These are phyloP conservation scores for Matsumyia berberina DNA, from an alignment of 2,888 invertebrate genomes.

Conservation along the genomic window DNA sequence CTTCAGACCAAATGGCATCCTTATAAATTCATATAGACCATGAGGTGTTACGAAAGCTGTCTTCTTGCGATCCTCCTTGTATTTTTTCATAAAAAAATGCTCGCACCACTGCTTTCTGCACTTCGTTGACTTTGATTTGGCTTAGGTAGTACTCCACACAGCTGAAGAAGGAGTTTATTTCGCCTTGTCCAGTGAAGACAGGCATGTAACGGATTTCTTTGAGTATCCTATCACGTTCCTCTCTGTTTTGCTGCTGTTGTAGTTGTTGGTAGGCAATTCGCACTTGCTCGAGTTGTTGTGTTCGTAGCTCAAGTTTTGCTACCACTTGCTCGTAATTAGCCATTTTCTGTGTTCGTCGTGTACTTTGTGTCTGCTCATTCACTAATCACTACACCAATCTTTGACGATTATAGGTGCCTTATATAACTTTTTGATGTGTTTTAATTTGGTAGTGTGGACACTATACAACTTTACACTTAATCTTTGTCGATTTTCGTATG, in stretches of 20 bases:
- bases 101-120: too few species aligned
- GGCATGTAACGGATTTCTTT: slow-evolving; percentile 18
- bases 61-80: not conserved
- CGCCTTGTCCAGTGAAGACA: slow-evolving; percentile 9
- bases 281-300: slow-evolving; percentile 19
- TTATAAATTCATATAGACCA: too few species aligned
- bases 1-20: slow-evolving; percentile 30
- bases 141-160: too few species aligned
- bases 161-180: slow-evolving; percentile 9
- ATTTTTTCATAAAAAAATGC: too few species aligned
- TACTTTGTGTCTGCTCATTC: not conserved
- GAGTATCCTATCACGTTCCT: slow-evolving; percentile 19
- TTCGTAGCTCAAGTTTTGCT: slow-evolving; percentile 12
- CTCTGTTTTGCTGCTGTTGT: slow-evolving; percentile 5
- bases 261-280: slow-evolving; percentile 15
- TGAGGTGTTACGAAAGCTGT: slow-evolving; percentile 1
- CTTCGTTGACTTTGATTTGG: too few species aligned
- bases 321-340: slow-evolving; percentile 7
- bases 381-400: not conserved
- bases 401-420: not conserved
- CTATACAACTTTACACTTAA: too few species aligned
- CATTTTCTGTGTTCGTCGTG: slow-evolving; percentile 7
- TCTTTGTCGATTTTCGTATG: too few species aligned
- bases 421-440: too few species aligned
- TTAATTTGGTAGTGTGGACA: too few species aligned